Conservation (phyloP, 2,113 vertebrate species). For the Felis chaus region DNA sequence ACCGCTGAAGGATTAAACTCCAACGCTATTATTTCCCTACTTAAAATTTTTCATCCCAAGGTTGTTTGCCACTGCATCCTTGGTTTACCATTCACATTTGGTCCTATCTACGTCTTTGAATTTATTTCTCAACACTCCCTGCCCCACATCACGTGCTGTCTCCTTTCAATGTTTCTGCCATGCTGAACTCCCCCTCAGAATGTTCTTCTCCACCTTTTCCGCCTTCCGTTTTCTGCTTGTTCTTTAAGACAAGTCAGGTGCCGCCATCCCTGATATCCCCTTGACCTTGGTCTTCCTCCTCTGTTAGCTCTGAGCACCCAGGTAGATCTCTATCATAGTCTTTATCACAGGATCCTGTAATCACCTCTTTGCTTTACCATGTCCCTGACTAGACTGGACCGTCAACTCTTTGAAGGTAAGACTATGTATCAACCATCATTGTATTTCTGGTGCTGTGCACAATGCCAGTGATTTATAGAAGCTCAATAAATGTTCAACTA, state of each 20-base stretch:
- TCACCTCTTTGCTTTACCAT: background rate
- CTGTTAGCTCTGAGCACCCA: background rate
- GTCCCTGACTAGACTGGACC: background rate
- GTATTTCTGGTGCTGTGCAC: background rate
- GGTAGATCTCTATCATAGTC: background rate
- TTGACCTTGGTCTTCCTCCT: background rate
- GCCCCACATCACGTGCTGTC: background rate
- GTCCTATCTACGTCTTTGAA: background rate
- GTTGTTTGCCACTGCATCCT: background rate
- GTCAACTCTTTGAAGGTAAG: background rate
- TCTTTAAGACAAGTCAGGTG: background rate
- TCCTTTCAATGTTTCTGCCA: background rate
- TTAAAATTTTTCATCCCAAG: background rate
- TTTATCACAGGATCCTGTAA: background rate
- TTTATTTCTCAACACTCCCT: background rate
- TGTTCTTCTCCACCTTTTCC: too few relatives aligned
- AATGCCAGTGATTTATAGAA: background rate
- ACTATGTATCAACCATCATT: background rate
- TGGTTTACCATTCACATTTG: background rate
- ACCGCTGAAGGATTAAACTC: background rate
- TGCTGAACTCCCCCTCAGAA: background rate
- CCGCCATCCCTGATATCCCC: background rate
- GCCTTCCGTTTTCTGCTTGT: background rate
- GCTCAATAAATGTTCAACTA: background rate
- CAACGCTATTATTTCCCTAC: background rate